These are phyloP conservation scores for Eulemur rufifrons DNA, from an alignment of 2,113 vertebrate genomes.

Conservation along the genomic window DNA sequence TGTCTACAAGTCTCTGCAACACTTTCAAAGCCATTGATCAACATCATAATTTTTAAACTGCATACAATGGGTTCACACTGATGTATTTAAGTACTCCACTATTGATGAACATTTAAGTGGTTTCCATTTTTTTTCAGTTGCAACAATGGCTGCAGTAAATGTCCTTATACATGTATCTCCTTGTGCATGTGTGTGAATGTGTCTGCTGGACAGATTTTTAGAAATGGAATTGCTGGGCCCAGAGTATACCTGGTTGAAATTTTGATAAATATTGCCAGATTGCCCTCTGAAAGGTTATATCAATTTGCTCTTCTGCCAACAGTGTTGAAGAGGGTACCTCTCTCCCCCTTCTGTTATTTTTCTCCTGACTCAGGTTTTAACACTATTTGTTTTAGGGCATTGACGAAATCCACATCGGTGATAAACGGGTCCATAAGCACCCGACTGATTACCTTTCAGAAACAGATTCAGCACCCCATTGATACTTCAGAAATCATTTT, in stretches of 20 bases:
- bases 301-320: constrained; percentile 52
- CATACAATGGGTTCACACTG: neutral
- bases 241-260: constrained; percentile 27
- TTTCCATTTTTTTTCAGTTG: neutral
- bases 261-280: constrained; percentile 64
- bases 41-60: constrained; percentile 15
- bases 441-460: constrained; percentile 49
- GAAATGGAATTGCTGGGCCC: constrained; percentile 46
- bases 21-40: neutral
- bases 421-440: constrained; percentile 28
- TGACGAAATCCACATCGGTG: constrained; percentile 36
- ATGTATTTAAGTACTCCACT: neutral
- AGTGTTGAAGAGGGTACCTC: constrained; percentile 10
- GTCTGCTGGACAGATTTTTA: constrained; percentile 8
- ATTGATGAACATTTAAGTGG: neutral
- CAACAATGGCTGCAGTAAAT: neutral
- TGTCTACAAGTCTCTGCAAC: neutral
- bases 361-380: constrained; percentile 51
- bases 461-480: neutral
- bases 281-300: constrained; percentile 53
- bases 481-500: constrained; percentile 54
- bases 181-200: neutral
- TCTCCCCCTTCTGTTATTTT: constrained; percentile 42
- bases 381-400: constrained; percentile 54
- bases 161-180: neutral